phyloP scores from a whole-genome alignment of 2,888 invertebrate genomes.

The Tetropium fuscum region DNA sequence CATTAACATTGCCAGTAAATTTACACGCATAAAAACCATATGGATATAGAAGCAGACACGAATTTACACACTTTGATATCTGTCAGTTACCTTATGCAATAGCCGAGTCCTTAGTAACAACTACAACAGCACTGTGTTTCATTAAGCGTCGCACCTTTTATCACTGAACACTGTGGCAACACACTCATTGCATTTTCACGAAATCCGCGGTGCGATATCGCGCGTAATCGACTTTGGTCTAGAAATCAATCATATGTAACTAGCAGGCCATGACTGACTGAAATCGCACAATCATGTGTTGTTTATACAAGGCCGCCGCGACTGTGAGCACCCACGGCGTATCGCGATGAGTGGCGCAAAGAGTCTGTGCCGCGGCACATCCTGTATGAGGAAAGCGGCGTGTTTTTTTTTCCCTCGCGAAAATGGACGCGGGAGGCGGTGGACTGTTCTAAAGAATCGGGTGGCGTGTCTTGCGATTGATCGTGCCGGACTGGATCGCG shows the following conservation, averaged over 20 bases:
- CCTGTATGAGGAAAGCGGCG: background rate
- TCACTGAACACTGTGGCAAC: constrained; percentile 19
- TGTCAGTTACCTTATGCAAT: too few relatives aligned
- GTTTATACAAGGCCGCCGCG: constrained; percentile 60
- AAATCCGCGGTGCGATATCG: constrained; percentile 4
- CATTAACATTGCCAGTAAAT: too few relatives aligned
- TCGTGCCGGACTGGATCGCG: background rate
- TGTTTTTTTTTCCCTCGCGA: constrained; percentile 6
- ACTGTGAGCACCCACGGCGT: constrained; percentile 56
- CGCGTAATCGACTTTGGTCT: constrained; percentile 19
- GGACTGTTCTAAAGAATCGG: background rate
- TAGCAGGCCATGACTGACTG: constrained; percentile 56
- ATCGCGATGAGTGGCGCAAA: constrained; percentile 20
- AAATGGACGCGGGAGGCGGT: background rate
- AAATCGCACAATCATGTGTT: constrained; percentile 59
- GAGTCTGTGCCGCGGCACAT: background rate
- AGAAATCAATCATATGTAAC: constrained; percentile 52
- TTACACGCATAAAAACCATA: too few relatives aligned
- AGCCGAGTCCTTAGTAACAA: too few relatives aligned
- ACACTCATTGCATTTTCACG: constrained; percentile 21
- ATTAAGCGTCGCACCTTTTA: too few relatives aligned
- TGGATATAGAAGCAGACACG: too few relatives aligned
- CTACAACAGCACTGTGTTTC: too few relatives aligned
- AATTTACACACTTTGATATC: too few relatives aligned
- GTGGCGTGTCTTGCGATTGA: constrained; percentile 8